Conservation (phyloP, 2,113 vertebrate genomes). For the Planiliza haematocheilus region DNA sequence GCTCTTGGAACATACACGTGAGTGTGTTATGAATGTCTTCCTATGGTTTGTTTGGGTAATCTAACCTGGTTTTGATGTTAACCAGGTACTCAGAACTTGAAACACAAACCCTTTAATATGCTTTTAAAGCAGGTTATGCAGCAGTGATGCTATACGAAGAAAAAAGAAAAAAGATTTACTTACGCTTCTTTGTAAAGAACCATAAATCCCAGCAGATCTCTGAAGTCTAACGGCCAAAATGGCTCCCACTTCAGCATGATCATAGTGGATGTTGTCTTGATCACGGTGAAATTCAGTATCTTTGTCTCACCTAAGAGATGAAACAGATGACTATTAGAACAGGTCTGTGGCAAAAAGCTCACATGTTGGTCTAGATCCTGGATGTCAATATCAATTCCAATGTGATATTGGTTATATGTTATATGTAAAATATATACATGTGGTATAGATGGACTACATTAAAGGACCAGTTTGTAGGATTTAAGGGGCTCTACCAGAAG, state of each 20-base stretch:
- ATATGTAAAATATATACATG: too few relatives aligned
- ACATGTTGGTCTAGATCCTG: too few relatives aligned
- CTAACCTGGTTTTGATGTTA: too few relatives aligned
- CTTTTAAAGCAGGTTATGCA: background rate
- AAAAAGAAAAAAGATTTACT: conserved; percentile 69
- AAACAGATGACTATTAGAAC: conserved; percentile 12
- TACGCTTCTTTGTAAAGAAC: conserved; percentile 98
- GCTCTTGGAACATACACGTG: background rate
- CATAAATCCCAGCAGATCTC: conserved; percentile 97
- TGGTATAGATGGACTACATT: too few relatives aligned
- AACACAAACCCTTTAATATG: too few relatives aligned
- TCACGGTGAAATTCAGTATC: conserved; percentile 88
- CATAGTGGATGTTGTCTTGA: conserved; percentile 86
- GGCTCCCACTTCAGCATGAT: conserved; percentile 94
- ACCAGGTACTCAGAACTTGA: too few relatives aligned
- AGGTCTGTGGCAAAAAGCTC: background rate
- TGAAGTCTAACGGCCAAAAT: conserved; percentile 94
- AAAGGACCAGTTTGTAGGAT: too few relatives aligned
- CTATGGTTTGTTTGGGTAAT: too few relatives aligned
- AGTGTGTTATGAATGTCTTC: too few relatives aligned
- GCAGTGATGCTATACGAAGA: background rate
- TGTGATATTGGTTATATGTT: too few relatives aligned
- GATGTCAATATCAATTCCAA: too few relatives aligned
- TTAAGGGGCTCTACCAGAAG: too few relatives aligned
- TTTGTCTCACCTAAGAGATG: conserved; percentile 89